Percentiles rank a stretch among this genome's conserved stretches.
Evolutionary conservation across 2,888 invertebrate genomes (phyloP).

Genomic region (Serrognathus titanus): DNA sequence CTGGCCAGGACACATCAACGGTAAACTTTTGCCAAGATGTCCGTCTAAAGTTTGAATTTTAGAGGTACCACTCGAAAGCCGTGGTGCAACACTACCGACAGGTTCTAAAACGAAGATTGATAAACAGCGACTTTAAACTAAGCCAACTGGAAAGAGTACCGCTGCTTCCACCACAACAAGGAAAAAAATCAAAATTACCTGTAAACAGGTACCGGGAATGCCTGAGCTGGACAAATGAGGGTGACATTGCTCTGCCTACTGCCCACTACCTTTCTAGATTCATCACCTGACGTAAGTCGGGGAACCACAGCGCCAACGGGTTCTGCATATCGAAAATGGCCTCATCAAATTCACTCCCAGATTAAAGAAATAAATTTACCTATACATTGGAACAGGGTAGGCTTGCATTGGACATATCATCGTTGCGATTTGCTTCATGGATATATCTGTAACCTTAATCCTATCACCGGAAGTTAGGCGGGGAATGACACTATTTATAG

Average conservation of each 20-base stretch:
- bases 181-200: conserved; percentile 19
- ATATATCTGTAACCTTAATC: conserved; percentile 32
- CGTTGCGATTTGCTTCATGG: conserved; percentile 48
- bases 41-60: conserved; percentile 35
- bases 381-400: conserved; percentile 58
- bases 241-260: conserved; percentile 49
- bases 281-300: conserved; percentile 43
- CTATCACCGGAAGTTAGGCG: conserved; percentile 44
- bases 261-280: conserved; percentile 33
- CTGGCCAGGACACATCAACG: conserved; percentile 71
- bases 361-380: conserved; percentile 42
- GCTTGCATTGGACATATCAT: conserved; percentile 74
- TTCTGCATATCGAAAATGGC: conserved; percentile 44
- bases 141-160: neutral
- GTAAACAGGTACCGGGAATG: conserved; percentile 54
- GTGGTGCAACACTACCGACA: conserved; percentile 54
- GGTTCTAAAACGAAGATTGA: conserved; percentile 46
- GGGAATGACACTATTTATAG: conserved; percentile 54
- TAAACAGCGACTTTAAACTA: neutral
- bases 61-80: conserved; percentile 40
- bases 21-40: conserved; percentile 45
- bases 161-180: conserved; percentile 7
- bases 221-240: conserved; percentile 72
- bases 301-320: conserved; percentile 56
- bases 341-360: neutral